Evolutionary conservation across 2,797 vertebrate genomes (phyloP), one percentile per base, ranked within the genome.

Genomic region (Molothrus ater): DNA sequence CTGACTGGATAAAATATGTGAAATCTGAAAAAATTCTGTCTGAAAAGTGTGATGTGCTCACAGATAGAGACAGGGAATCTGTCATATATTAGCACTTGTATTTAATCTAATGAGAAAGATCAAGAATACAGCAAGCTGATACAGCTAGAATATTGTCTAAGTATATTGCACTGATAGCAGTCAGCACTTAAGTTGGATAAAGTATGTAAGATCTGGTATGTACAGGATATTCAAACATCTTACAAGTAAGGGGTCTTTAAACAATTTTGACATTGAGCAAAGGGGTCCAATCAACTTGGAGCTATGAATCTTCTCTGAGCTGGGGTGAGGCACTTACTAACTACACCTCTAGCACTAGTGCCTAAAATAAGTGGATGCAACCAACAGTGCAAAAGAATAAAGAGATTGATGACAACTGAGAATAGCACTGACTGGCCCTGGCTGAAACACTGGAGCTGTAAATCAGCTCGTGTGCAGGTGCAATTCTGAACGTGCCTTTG

Each of bases 391-490:
- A 38, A 56, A 68, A 75, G 42, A 70, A 54, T 9, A 13, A 81
- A 86, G 72, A 71, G 69, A 51, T 13, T 54, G n/a, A 36, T 76
- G 83, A 78, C 61, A 87, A 78, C 64, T 26, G 76, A 56, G 50
- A 81, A 25, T 45, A 89, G 19, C 59, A 22, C 42, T 13, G 24
- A 34, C 60, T 48, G 40, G 74, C 31, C 53, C 40, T 65, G 50
- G 63, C 69, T 95, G 74, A 63, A 78, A 56, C 47, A 24, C 48
- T 42, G 50, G 71, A 34, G 88, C 80, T 53, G 75, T 79, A 94
- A 86, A 86, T 88, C 70, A 78, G 42, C 59, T 13, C 2, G 22
- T 19, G 59, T 90, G 87, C 94, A 96, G 88, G 91, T 92, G 92
- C 63, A 91, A 9, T 57, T 61, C 73, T 38, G 71, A 90, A 81